Evolutionary conservation across 2,888 invertebrate genomes (phyloP), one percentile per base, ranked within the genome.

Genomic region (Biston betularia): DNA sequence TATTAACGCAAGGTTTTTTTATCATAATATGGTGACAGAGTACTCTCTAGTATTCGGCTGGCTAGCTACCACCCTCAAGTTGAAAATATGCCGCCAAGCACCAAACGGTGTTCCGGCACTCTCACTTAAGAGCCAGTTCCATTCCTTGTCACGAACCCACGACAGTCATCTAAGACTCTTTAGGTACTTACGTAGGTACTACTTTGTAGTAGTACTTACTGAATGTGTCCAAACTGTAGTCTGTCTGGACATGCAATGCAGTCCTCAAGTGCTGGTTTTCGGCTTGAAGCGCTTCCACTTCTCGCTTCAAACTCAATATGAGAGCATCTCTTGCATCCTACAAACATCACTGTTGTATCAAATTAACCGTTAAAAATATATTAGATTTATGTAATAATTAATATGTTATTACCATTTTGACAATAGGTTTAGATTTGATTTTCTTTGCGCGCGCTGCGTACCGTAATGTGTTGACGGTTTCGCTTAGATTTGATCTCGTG

Each of bases 401-500:
- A 45, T 38, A 15, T 14, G 38, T 45, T 35, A 94, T 94, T 89
- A 97, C 97, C 98, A 99, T 98, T 88, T 98, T 97, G 35, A 99
- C 96, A 15, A 98, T 96, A 0, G 99, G 99, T 83, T 98, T 98
- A 0, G 98, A 97, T 78, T 97, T 96, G 73, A 99, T 99, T 84
- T 97, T 97, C 92, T 98, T 98, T 0, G 98, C 98, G 75, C 98
- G 93, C 0, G 98, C 96, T 0, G 98, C 98, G 91, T 99, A 99
- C 24, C 99, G 95, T 15, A 99, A 94, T 0, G 99, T 99, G 88
- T 98, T 99, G 67, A 98, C 87, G 0, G 98, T 98, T 89, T 99
- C 99, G 44, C 96, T 96, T 56, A 96, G 93, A 85, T 98, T 98
- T 0, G 97, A 97, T 77, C 95, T 96, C 0, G 97, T 97, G 0